Percentiles rank a stretch among this genome's conserved stretches.
Evolutionary conservation across 2,797 vertebrate species (phyloP).

Genomic region (Syngnathus rostellatus): DNA sequence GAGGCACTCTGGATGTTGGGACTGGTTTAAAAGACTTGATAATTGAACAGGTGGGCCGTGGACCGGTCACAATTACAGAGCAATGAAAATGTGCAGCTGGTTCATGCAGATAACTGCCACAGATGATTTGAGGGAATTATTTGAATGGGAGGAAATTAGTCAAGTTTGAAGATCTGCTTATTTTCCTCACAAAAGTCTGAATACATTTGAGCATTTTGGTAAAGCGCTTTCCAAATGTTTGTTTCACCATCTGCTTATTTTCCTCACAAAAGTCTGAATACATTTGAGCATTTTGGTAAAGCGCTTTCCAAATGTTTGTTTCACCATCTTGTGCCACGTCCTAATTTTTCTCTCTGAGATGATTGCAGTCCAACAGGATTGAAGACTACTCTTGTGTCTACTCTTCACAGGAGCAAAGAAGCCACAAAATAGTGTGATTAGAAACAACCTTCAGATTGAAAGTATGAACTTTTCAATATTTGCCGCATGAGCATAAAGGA

Average conservation of each 20-base stretch:
- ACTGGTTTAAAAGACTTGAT: background rate
- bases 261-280: too few species aligned
- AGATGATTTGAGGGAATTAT: background rate
- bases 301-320: background rate
- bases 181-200: too few species aligned
- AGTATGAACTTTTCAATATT: background rate
- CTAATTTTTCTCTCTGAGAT: too few species aligned
- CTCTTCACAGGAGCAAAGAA: background rate
- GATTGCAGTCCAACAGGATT: too few species aligned
- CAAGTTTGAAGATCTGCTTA: background rate
- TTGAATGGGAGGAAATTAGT: background rate
- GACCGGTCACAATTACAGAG: background rate
- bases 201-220: background rate
- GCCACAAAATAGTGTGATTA: background rate
- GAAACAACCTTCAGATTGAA: background rate
- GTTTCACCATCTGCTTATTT: too few species aligned
- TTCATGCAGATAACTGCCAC: background rate
- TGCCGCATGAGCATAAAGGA: background rate
- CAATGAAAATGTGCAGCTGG: background rate
- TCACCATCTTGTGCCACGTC: too few species aligned
- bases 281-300: background rate
- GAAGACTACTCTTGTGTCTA: too few species aligned
- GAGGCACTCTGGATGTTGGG: background rate
- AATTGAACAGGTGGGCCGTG: background rate
- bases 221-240: background rate